These are phyloP conservation scores for Scalopus aquaticus DNA, from an alignment of 2,113 vertebrate genomes.

Conservation along the genomic window DNA sequence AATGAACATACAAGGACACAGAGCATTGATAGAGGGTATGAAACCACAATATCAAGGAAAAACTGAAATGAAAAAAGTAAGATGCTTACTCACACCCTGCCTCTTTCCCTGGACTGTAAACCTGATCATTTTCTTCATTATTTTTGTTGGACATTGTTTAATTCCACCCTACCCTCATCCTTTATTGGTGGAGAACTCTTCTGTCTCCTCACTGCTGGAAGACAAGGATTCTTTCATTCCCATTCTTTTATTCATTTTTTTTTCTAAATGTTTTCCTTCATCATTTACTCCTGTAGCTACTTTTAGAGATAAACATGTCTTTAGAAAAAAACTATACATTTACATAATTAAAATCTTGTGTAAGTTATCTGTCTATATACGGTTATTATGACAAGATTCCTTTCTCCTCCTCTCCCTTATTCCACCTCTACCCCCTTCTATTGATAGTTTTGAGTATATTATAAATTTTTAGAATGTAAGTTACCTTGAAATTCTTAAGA, in stretches of 20 bases:
- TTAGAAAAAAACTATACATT: not conserved
- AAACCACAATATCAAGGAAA: not conserved
- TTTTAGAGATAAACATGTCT: not conserved
- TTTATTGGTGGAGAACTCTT: not conserved
- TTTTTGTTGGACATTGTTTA: not conserved
- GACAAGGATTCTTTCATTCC: not conserved
- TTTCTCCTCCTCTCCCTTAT: not conserved
- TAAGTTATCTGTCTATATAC: not conserved
- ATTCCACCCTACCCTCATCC: fast-evolving
- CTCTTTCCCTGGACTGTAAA: not conserved
- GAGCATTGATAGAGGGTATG: fast-evolving
- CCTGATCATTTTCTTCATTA: not conserved
- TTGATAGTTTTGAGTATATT: not conserved
- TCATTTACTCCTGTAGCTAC: not conserved
- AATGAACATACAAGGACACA: not conserved
- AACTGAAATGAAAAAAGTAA: not conserved
- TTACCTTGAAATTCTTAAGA: not conserved
- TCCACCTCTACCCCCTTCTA: not conserved
- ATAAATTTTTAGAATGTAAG: not conserved
- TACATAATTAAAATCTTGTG: not conserved
- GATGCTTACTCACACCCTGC: not conserved
- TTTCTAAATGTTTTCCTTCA: not conserved
- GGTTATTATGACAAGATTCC: not conserved
- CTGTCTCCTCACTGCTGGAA: not conserved
- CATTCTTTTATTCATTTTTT: not conserved